Evolutionary conservation across 2,113 vertebrate species (phyloP).

Genomic region (Pachycephala philippinensis): DNA sequence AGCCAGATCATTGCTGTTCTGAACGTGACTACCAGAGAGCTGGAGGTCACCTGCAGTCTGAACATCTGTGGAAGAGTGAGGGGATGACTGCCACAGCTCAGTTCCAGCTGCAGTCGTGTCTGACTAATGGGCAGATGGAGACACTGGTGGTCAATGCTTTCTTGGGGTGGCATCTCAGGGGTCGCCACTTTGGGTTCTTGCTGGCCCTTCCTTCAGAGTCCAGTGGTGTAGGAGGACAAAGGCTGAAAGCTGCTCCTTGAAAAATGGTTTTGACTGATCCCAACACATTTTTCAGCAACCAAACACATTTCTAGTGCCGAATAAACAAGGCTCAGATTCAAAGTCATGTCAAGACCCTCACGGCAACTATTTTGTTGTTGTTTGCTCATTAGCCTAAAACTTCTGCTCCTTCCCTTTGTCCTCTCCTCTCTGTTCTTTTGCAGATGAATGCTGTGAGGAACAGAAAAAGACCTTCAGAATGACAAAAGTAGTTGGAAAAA

Average conservation of each 20-base stretch:
- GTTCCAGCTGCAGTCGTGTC: too few relatives aligned
- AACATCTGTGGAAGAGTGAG: neutral
- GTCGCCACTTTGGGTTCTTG: neutral
- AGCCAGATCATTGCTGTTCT: neutral
- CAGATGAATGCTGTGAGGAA: neutral
- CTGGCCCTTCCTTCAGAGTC: neutral
- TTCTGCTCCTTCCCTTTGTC: neutral
- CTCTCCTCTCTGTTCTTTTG: neutral
- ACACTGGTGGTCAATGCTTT: too few relatives aligned
- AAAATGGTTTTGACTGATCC: neutral
- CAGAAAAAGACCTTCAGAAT: neutral
- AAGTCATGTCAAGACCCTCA: neutral
- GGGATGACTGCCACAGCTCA: neutral
- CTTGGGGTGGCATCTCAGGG: neutral
- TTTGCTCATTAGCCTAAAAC: neutral
- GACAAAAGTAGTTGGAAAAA: neutral
- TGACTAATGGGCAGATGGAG: neutral
- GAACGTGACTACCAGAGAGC: rapidly evolving
- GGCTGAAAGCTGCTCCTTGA: neutral
- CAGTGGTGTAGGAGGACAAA: neutral
- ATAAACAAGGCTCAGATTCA: neutral
- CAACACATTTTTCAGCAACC: neutral
- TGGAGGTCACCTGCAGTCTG: neutral
- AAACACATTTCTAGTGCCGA: neutral
- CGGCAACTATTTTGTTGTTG: neutral